Evolutionary conservation across 2,797 vertebrate genomes (phyloP), one percentile per base, ranked within the genome.

Genomic region (Vireo griseus): DNA sequence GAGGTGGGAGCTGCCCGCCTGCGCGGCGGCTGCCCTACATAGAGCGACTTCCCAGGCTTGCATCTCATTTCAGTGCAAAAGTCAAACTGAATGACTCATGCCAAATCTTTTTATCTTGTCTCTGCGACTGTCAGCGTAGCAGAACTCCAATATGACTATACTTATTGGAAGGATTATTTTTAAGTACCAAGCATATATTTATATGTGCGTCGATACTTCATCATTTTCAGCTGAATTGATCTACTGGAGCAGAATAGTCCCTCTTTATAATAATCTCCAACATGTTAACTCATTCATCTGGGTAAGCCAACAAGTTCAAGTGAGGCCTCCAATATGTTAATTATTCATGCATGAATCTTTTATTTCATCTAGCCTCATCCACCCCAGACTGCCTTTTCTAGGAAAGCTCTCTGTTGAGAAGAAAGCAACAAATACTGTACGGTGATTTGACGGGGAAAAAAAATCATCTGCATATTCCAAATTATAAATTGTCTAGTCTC

Each of bases 281-380:
- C 85, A 73, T 88, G 94, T 96, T 96, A 96, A 92, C 87, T 96
- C 94, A 95, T 95, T 97, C 91, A 84, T 94, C 94, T 95, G 94
- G 87, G 89, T 91, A 90, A 91, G 82, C 94, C 95, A 92, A 73
- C 94, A 96, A 96, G 95, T 95, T 96, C 92, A 96, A 94, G 95
- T 88, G 94, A 96, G 94, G 94, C 94, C 94, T 97, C 91, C 94
- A 90, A 88, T 86, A 89, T 59, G 89, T 96, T 96, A 92, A 94
- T 95, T 95, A 96, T 96, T 95, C 95, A 97, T 95, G 80, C 79
- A 80, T 73, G 82, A 94, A 95, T 94, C 87, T 94, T 91, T 92
- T 94, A 88, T 95, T 96, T 95, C 85, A 89, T 94, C 85, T 65
- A 90, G 89, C 86, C 79, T 92, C 51, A 95, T 91, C 80, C 48